Percentiles rank a stretch among this genome's conserved stretches.
Evolutionary conservation across 2,113 vertebrate species (phyloP).

Genomic region (Elgaria multicarinata): DNA sequence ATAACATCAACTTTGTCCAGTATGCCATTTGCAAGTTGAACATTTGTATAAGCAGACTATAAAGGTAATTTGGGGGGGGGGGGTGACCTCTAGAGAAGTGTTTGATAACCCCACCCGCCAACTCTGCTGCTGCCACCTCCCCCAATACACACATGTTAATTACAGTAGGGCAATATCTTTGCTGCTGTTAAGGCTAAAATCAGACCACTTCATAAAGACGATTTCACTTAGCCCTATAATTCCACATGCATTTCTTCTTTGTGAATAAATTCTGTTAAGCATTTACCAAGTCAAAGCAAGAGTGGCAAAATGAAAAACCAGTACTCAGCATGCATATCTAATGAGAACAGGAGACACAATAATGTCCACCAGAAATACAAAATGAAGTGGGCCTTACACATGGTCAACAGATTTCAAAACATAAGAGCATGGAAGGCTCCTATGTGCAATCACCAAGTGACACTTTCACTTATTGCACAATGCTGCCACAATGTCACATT

Average conservation of each 20-base stretch:
- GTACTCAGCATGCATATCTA: not conserved
- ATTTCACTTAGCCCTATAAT: not conserved
- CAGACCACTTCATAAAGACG: constrained; percentile 26
- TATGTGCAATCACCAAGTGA: not conserved
- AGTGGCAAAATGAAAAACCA: not conserved
- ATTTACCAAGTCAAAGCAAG: not conserved
- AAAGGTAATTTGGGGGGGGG: not conserved
- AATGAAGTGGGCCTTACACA: not conserved
- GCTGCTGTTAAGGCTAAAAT: constrained; percentile 14
- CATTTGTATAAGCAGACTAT: not conserved
- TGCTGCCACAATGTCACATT: not conserved
- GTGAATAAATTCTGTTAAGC: not conserved
- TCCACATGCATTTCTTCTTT: constrained; percentile 14
- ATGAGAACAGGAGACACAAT: not conserved
- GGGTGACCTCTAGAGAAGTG: not conserved
- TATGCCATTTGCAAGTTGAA: not conserved
- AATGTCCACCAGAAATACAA: not conserved
- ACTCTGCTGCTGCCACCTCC: not conserved
- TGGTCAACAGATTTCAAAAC: not conserved
- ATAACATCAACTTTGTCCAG: not conserved
- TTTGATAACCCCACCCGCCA: not conserved
- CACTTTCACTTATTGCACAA: not conserved
- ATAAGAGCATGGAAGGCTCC: no score
- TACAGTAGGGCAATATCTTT: not conserved
- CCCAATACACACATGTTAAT: not conserved